Percentiles rank a stretch among this genome's conserved stretches.
phyloP scores from a whole-genome alignment of 2,888 invertebrate species.

The Rhamnusium bicolor region DNA sequence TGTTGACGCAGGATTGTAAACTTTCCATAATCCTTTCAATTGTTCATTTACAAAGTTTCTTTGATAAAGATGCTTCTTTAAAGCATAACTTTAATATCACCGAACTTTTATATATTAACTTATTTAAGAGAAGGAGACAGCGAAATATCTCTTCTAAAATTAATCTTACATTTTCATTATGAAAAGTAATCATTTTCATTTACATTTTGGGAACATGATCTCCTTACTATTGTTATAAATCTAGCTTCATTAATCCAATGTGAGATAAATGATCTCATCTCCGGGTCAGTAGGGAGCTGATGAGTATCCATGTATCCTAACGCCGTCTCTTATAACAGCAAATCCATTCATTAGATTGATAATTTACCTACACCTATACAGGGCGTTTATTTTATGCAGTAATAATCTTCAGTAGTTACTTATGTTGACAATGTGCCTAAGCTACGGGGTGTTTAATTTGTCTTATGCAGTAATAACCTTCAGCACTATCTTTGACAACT shows the following conservation, averaged over 20 bases:
- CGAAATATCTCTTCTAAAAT: not conserved
- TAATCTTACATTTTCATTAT: slow-evolving; percentile 27
- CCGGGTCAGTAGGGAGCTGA: slow-evolving; percentile 56
- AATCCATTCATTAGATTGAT: slow-evolving; percentile 42
- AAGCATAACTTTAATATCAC: slow-evolving; percentile 47
- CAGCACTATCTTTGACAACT: too few species aligned
- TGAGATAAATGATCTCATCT: slow-evolving; percentile 51
- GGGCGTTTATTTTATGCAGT: not conserved
- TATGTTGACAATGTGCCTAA: too few species aligned
- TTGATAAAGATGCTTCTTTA: slow-evolving; percentile 51
- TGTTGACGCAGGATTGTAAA: slow-evolving; percentile 57
- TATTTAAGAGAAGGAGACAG: not conserved
- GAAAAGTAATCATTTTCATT: slow-evolving; percentile 45
- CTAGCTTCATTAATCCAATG: slow-evolving; percentile 50
- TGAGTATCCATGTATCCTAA: slow-evolving; percentile 49
- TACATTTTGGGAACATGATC: slow-evolving; percentile 44
- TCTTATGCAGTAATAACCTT: too few species aligned
- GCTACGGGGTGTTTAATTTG: too few species aligned
- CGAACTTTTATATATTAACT: slow-evolving; percentile 48
- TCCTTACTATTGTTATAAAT: slow-evolving; percentile 50
- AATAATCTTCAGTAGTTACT: too few species aligned
- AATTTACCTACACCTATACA: slow-evolving; percentile 34
- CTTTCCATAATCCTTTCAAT: slow-evolving; percentile 62
- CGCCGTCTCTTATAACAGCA: slow-evolving; percentile 38
- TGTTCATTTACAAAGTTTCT: slow-evolving; percentile 61